phyloP scores from a whole-genome alignment of 2,113 vertebrate species.

The Xiphophorus couchianus region DNA sequence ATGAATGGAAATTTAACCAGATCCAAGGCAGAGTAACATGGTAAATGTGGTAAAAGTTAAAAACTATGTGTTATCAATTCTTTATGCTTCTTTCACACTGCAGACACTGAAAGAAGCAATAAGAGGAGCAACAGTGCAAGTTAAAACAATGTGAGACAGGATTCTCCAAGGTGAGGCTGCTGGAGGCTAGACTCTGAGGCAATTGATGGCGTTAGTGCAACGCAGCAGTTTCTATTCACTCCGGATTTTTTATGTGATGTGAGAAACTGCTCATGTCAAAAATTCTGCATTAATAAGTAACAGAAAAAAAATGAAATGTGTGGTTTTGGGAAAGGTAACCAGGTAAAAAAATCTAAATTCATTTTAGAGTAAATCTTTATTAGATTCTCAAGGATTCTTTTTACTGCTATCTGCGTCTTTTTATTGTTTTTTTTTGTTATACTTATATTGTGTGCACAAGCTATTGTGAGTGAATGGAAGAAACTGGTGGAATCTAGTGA shows the following conservation, averaged over 20 bases:
- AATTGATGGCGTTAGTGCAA: slow-evolving; percentile 28
- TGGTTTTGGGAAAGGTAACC: too few relatives aligned
- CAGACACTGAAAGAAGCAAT: slow-evolving; percentile 32
- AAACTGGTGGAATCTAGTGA: slow-evolving; percentile 33
- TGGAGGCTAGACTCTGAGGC: slow-evolving; percentile 30
- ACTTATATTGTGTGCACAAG: slow-evolving; percentile 1
- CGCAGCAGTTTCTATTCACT: slow-evolving; percentile 13
- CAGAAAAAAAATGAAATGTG: neutral
- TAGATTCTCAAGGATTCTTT: neutral
- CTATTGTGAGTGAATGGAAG: slow-evolving; percentile 44
- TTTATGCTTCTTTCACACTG: neutral
- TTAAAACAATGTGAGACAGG: slow-evolving; percentile 46
- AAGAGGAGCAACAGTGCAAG: slow-evolving; percentile 47
- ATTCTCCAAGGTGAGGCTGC: slow-evolving; percentile 47
- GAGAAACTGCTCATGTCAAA: slow-evolving; percentile 12
- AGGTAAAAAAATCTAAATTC: too few relatives aligned
- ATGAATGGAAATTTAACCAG: neutral
- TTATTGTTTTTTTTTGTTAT: neutral
- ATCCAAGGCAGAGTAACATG: neutral
- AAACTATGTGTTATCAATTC: slow-evolving; percentile 6
- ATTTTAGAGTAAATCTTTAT: too few relatives aligned
- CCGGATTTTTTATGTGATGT: slow-evolving; percentile 11
- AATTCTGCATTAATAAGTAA: neutral
- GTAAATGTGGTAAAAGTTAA: neutral
- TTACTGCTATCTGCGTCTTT: neutral